A percentile compares a stretch with the other conserved stretches of the same genome.
Conservation (phyloP, 2,888 invertebrate genomes). For the Gastrophysa polygoni region DNA sequence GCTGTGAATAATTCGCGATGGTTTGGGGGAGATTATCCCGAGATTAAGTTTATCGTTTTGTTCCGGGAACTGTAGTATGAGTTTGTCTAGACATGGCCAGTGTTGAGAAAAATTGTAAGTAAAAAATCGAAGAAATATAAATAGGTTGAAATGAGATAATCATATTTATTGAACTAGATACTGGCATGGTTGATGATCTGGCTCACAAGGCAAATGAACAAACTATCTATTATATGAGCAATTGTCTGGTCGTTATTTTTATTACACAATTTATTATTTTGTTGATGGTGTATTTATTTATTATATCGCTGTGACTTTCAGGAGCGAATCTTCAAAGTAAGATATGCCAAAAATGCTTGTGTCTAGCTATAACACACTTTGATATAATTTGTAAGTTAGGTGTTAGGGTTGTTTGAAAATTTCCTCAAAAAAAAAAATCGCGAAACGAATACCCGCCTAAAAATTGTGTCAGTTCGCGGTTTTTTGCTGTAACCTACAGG, state of each 20-base stretch:
- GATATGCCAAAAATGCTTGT: constrained; percentile 46
- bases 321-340: constrained; percentile 39
- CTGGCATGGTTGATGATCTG: not conserved
- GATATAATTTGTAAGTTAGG: constrained; percentile 15
- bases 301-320: constrained; percentile 18
- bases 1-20: too few relatives aligned
- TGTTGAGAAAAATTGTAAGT: too few relatives aligned
- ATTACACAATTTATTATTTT: constrained; percentile 42
- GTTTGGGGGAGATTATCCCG: too few relatives aligned
- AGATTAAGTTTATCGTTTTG: too few relatives aligned
- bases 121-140: too few relatives aligned
- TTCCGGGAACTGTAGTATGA: too few relatives aligned
- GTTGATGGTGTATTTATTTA: constrained; percentile 40
- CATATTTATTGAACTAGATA: not conserved
- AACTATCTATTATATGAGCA: constrained; percentile 21
- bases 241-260: constrained; percentile 24
- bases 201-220: constrained; percentile 14
- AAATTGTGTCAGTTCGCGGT: too few relatives aligned
- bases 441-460: too few relatives aligned
- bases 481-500: too few relatives aligned
- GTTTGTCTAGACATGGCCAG: too few relatives aligned
- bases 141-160: too few relatives aligned
- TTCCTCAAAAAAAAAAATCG: not conserved
- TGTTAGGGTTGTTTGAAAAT: constrained; percentile 14
- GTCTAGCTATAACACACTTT: constrained; percentile 28